phyloP scores from a whole-genome alignment of 2,113 vertebrate genomes.

The Paraplagusia blochii region DNA sequence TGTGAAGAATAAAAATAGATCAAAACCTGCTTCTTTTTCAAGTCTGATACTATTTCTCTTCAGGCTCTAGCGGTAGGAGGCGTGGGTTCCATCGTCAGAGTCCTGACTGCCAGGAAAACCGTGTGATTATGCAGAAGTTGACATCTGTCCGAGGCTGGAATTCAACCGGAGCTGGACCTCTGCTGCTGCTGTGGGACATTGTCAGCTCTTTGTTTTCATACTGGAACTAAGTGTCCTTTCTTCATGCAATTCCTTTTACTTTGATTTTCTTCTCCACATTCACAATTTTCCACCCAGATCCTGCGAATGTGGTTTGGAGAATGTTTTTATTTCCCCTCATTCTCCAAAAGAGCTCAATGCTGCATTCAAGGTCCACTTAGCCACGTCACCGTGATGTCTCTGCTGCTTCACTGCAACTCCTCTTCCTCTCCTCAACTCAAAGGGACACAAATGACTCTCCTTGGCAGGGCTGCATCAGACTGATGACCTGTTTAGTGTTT shows the following conservation, averaged over 20 bases:
- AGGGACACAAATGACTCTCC: constrained; percentile 9
- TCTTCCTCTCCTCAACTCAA: not conserved
- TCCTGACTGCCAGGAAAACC: constrained; percentile 93
- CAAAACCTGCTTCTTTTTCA: too few relatives aligned
- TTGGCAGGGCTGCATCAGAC: constrained; percentile 3
- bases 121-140: constrained; percentile 67
- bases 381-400: constrained; percentile 17
- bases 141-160: not conserved
- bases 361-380: not conserved
- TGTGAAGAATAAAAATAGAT: too few relatives aligned
- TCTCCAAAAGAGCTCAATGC: not conserved
- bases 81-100: constrained; percentile 89
- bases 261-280: constrained; percentile 5
- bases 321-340: not conserved
- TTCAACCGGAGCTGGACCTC: not conserved
- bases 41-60: constrained; percentile 24
- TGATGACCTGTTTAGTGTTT: not conserved
- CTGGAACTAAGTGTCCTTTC: constrained; percentile 15
- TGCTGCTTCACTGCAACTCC: constrained; percentile 1
- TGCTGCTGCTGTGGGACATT: constrained; percentile 3
- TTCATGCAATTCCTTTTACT: constrained; percentile 1
- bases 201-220: constrained; percentile 4
- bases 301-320: constrained; percentile 8
- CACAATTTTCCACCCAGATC: not conserved
- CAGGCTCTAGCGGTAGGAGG: constrained; percentile 93